Percentiles rank a stretch among this genome's conserved stretches.
These are phyloP conservation scores for Cyprinodon brontotheroides DNA, from an alignment of 2,113 vertebrate genomes.

Conservation along the genomic window DNA sequence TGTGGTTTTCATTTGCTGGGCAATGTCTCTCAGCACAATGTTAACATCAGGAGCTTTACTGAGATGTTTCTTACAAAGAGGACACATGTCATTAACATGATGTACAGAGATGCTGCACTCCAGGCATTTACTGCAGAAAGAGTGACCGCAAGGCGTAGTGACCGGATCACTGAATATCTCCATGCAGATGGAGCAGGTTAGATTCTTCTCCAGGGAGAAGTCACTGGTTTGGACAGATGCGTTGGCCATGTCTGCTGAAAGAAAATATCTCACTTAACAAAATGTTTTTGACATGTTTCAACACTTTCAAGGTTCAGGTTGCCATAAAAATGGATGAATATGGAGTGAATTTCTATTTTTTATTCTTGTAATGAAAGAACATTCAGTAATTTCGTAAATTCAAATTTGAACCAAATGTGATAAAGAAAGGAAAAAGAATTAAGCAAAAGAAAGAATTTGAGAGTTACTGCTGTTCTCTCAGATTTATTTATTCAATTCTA, in stretches of 20 bases:
- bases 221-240: neutral
- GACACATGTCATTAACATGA: neutral
- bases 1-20: neutral
- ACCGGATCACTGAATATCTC: conserved; percentile 51
- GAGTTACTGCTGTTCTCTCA: too few relatives aligned
- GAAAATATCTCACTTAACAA: neutral
- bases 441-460: too few relatives aligned
- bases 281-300: neutral
- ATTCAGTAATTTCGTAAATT: too few relatives aligned
- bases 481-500: too few relatives aligned
- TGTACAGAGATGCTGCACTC: accelerated
- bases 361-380: too few relatives aligned
- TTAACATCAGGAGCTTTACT: conserved; percentile 8
- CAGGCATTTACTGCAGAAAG: conserved; percentile 62
- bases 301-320: too few relatives aligned
- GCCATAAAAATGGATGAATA: too few relatives aligned
- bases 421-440: too few relatives aligned
- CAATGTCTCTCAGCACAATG: conserved; percentile 44
- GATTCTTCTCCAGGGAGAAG: conserved; percentile 1
- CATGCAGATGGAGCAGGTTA: conserved; percentile 67
- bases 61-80: conserved; percentile 48
- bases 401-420: too few relatives aligned
- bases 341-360: too few relatives aligned
- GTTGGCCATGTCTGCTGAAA: conserved; percentile 40
- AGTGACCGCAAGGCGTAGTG: conserved; percentile 67